A percentile compares a stretch with the other conserved stretches of the same genome.
phyloP scores from a whole-genome alignment of 2,888 invertebrate species.

The Acrobasis suavella region DNA sequence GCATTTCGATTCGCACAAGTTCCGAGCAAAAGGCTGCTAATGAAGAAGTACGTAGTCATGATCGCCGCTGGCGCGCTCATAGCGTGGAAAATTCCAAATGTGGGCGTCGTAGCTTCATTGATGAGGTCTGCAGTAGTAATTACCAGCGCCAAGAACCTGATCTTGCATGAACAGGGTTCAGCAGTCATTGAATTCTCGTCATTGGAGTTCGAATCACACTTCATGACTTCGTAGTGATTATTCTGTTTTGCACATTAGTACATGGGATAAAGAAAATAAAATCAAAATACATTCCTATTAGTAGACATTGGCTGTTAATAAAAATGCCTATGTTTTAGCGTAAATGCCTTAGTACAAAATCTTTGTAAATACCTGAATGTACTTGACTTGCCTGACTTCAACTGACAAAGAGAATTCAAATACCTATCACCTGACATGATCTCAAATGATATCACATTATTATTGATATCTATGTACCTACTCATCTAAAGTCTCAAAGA shows the following conservation, averaged over 20 bases:
- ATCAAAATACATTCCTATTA: not conserved
- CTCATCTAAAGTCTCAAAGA: no score
- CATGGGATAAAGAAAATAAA: not conserved
- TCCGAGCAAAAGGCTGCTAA: constrained; percentile 48
- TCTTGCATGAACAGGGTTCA: constrained; percentile 47
- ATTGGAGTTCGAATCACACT: constrained; percentile 37
- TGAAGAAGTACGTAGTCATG: constrained; percentile 55
- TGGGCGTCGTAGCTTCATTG: constrained; percentile 56
- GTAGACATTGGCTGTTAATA: not conserved
- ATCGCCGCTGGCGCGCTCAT: constrained; percentile 57
- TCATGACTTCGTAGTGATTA: constrained; percentile 36
- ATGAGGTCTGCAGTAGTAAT: constrained; percentile 61
- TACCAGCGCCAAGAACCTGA: constrained; percentile 56
- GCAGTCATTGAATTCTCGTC: constrained; percentile 50
- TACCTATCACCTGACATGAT: no score
- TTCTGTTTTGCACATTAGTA: not conserved
- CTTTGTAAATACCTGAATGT: no score
- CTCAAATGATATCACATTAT: constrained; percentile 1
- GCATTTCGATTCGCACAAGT: constrained; percentile 35
- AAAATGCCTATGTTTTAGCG: no score
- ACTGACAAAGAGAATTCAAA: no score
- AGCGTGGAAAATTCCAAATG: constrained; percentile 52
- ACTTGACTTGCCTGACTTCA: no score
- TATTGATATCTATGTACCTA: no score
- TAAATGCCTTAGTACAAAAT: no score